Evolutionary conservation across 1,140 invertebrate genomes (phyloP).

Genomic region (Drosophila watanabei): DNA sequence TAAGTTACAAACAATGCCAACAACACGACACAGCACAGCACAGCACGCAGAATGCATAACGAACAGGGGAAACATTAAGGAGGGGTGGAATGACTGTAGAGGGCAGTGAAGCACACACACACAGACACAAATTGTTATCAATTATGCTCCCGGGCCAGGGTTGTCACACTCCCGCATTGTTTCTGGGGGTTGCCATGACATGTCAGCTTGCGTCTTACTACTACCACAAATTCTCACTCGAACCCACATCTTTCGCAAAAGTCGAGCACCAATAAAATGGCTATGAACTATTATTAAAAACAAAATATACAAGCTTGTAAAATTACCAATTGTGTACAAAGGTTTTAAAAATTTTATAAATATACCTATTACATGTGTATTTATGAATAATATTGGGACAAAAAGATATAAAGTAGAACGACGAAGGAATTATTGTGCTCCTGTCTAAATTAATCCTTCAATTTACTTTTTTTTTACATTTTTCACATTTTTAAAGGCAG

Average conservation of each 20-base stretch:
- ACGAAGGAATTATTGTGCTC: not conserved
- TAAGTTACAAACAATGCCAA: constrained; percentile 63
- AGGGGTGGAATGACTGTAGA: constrained; percentile 3
- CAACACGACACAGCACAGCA: constrained; percentile 14
- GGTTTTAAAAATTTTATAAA: not conserved
- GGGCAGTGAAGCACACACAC: constrained; percentile 1
- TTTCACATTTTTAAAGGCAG: constrained; percentile 54
- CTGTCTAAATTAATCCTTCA: constrained; percentile 29
- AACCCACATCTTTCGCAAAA: not conserved
- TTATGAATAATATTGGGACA: too few species aligned
- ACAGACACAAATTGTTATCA: constrained; percentile 58
- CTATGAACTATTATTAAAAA: not conserved
- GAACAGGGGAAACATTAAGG: constrained; percentile 8
- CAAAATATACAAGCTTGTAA: not conserved
- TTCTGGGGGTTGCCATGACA: constrained; percentile 14
- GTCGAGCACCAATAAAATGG: not conserved
- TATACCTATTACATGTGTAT: not conserved
- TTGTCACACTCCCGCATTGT: constrained; percentile 41
- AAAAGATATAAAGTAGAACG: not conserved
- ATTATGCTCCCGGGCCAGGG: constrained; percentile 63
- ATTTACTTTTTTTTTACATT: constrained; percentile 24
- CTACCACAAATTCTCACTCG: not conserved
- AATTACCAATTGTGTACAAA: not conserved
- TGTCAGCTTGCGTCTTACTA: constrained; percentile 5
- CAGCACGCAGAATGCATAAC: constrained; percentile 57